These are phyloP conservation scores for Gymnocheta viridis DNA, from an alignment of 2,888 invertebrate genomes.

Conservation along the genomic window DNA sequence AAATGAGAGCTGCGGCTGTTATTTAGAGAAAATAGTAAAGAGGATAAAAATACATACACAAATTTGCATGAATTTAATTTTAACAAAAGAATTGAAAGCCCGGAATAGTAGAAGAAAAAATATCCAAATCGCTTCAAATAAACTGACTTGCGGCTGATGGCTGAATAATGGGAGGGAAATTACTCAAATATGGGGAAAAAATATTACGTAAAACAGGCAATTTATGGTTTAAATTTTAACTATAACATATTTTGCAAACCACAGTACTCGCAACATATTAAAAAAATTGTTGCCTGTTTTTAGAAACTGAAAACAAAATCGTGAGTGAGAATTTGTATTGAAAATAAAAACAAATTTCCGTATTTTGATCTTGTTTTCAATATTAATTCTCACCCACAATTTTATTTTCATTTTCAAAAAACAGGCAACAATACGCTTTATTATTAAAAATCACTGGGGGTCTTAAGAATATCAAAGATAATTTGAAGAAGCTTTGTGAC, in stretches of 20 bases:
- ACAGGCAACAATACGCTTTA: no score
- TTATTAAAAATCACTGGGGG: no score
- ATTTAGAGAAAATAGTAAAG: neutral
- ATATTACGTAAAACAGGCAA: neutral
- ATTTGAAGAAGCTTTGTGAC: no score
- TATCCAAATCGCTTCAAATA: neutral
- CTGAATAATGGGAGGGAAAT: neutral
- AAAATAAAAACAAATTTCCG: no score
- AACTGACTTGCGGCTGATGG: constrained; percentile 3
- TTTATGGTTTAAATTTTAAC: neutral
- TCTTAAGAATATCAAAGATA: no score
- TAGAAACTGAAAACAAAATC: no score
- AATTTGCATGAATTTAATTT: constrained; percentile 69
- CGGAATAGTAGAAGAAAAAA: constrained; percentile 3
- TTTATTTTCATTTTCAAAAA: no score
- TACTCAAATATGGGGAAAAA: neutral
- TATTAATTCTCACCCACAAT: no score
- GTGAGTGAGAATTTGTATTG: no score
- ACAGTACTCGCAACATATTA: no score
- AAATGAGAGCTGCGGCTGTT: constrained; percentile 34
- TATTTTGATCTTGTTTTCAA: no score
- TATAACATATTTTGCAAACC: neutral
- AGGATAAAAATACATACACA: constrained; percentile 3
- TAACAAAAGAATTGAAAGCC: constrained; percentile 44
- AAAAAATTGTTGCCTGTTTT: no score